Base-by-base conservation (phyloP, 2,888 invertebrate genomes). In the Rotaria sp. region DNA sequence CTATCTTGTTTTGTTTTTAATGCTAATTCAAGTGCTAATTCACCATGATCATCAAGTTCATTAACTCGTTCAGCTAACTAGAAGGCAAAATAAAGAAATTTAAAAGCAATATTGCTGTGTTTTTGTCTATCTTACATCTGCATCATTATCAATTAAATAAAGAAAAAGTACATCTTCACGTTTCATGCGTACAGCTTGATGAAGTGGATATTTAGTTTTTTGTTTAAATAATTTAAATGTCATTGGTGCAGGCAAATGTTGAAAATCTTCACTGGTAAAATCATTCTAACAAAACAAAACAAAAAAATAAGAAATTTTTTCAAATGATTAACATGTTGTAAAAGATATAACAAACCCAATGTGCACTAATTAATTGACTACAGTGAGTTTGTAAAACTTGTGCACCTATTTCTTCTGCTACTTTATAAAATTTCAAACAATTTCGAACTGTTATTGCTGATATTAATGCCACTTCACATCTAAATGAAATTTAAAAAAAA, bases 391-490 rank as follows among this genome's bases (percentile, higher is more conserved):
- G 94, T 85, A 97, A 92, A 87, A 94, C 94, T 21, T 93, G 92
- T 0, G 96, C 95, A 57, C 94, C 94, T 88, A 96, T 94, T 91
- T 96, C 96, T 90, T 97, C 96, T 10, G 97, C 96, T 18, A 95
- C 95, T 87, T 96, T 95, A 91, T 96, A 97, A 90, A 96, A 94
- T 88, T 94, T 93, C 0, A 96, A 95, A 91, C 96, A 96, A 87
- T 93, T 87, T 92, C 92, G 85, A 88, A 96, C 94, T 89, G 94
- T 95, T 26, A 96, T 96, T 86, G 94, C 94, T 11, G 95, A 94
- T 89, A 96, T 95, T 85, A 98, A 92, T 74, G 95, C 94, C 89
- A 94, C 94, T 92, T 97, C 96, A 92, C 96, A 96, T 92, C 67
- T 67, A 21, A 67, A 67, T 67, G 15, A 18, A 15, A 30, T 1